These are phyloP conservation scores for Mechanitis messenoides DNA, from an alignment of 2,888 invertebrate genomes.

Conservation along the genomic window DNA sequence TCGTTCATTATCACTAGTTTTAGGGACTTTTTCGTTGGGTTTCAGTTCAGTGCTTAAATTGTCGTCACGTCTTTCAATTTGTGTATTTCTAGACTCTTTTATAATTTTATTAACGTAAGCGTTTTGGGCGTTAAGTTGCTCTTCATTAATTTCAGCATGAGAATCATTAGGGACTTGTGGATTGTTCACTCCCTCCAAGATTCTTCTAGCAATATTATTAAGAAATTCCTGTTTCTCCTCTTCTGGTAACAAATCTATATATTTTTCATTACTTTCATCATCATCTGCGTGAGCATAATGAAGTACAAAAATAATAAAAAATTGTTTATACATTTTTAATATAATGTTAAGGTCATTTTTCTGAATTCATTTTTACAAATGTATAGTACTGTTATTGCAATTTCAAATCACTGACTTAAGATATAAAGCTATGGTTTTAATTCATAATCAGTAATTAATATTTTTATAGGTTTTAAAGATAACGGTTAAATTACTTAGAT, in stretches of 20 bases:
- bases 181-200: slow-evolving; percentile 45
- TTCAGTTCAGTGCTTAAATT: slow-evolving; percentile 14
- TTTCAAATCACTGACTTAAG: too few species aligned
- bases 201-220: slow-evolving; percentile 53
- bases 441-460: slow-evolving; percentile 24
- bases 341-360: slow-evolving; percentile 35
- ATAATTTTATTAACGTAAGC: slow-evolving; percentile 48
- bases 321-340: slow-evolving; percentile 37
- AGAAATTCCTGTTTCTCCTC: slow-evolving; percentile 54
- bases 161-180: slow-evolving; percentile 30
- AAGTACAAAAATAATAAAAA: slow-evolving; percentile 33
- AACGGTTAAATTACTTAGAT: slow-evolving; percentile 11
- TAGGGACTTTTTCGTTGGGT: slow-evolving; percentile 19
- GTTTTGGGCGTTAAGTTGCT: slow-evolving; percentile 44
- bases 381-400: slow-evolving; percentile 5
- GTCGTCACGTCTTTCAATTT: slow-evolving; percentile 20
- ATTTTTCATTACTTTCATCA: slow-evolving; percentile 46
- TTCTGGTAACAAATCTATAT: slow-evolving; percentile 55
- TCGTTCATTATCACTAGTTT: slow-evolving; percentile 23
- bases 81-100: slow-evolving; percentile 42
- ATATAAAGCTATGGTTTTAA: background rate
- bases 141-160: slow-evolving; percentile 44
- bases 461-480: slow-evolving; percentile 17
- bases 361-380: slow-evolving; percentile 22
- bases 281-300: slow-evolving; percentile 25